Evolutionary conservation across 2,888 invertebrate genomes (phyloP).

Genomic region (Clusia tigrina): DNA sequence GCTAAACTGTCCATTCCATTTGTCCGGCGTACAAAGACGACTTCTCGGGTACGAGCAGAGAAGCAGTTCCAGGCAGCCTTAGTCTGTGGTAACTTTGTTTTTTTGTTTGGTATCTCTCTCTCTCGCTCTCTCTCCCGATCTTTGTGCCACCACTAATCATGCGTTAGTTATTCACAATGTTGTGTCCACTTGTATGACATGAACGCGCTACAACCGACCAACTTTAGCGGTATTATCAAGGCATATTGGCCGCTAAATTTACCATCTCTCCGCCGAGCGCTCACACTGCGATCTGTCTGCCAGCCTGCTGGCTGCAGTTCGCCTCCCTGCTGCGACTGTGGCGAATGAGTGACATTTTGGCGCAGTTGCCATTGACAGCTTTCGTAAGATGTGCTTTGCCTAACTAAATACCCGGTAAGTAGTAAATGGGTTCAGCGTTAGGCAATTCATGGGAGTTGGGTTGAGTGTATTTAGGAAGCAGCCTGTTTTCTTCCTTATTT

Average conservation of each 20-base stretch:
- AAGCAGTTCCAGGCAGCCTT: too few relatives aligned
- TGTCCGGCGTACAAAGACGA: too few relatives aligned
- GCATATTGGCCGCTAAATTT: conserved; percentile 38
- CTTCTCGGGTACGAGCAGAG: too few relatives aligned
- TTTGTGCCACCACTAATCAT: too few relatives aligned
- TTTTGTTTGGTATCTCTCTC: too few relatives aligned
- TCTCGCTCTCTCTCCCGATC: too few relatives aligned
- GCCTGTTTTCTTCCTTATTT: background rate
- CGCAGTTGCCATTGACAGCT: conserved; percentile 41
- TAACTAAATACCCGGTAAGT: background rate
- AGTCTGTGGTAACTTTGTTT: too few relatives aligned
- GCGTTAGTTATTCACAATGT: background rate
- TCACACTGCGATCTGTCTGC: too few relatives aligned
- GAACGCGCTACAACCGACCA: conserved; percentile 30
- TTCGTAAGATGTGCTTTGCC: conserved; percentile 12
- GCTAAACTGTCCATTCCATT: background rate
- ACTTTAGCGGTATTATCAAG: conserved; percentile 39
- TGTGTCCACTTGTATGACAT: conserved; percentile 35
- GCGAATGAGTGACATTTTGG: conserved; percentile 45
- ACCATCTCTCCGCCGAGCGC: background rate
- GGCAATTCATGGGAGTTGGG: background rate
- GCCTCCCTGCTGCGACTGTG: conserved; percentile 20
- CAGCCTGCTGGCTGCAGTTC: background rate
- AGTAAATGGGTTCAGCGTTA: background rate
- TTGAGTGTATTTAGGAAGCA: background rate